A percentile compares a stretch with the other conserved stretches of the same genome.
Evolutionary conservation across 1,140 invertebrate species (phyloP).

Genomic region (Goniozus legneri): DNA sequence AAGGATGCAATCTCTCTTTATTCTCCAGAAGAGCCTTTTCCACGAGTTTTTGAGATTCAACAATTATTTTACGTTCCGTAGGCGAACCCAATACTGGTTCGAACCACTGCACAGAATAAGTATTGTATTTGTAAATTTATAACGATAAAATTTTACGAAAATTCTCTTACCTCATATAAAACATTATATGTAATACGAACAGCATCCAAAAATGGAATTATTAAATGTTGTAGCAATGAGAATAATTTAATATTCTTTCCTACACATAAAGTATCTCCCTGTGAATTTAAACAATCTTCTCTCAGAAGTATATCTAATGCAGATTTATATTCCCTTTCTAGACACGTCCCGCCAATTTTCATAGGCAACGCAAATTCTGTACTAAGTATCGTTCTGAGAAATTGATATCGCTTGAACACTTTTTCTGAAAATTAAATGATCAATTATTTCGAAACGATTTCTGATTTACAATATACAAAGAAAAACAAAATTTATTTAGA

Average conservation of each 20-base stretch:
- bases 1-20: conserved; percentile 36
- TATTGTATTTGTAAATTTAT: neutral
- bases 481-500: conserved; percentile 11
- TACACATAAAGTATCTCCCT: conserved; percentile 29
- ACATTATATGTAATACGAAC: conserved; percentile 44
- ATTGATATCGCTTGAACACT: conserved; percentile 45
- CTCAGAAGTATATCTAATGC: conserved; percentile 46
- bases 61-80: conserved; percentile 31
- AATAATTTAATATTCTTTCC: conserved; percentile 48
- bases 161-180: conserved; percentile 45
- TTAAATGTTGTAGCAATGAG: conserved; percentile 50
- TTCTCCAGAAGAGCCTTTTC: conserved; percentile 35
- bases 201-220: conserved; percentile 54
- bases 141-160: neutral
- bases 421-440: conserved; percentile 43
- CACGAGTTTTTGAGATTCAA: conserved; percentile 39
- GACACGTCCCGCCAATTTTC: conserved; percentile 32
- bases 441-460: too few species aligned
- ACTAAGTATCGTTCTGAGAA: conserved; percentile 55
- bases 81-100: conserved; percentile 22
- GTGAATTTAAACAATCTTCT: conserved; percentile 42
- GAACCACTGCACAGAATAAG: conserved; percentile 33
- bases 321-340: conserved; percentile 55
- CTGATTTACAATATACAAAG: conserved; percentile 1
- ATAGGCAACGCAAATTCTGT: conserved; percentile 57